Evolutionary conservation across 2,888 invertebrate genomes (phyloP), one percentile per base, ranked within the genome.

Genomic region (Clanis bilineata): DNA sequence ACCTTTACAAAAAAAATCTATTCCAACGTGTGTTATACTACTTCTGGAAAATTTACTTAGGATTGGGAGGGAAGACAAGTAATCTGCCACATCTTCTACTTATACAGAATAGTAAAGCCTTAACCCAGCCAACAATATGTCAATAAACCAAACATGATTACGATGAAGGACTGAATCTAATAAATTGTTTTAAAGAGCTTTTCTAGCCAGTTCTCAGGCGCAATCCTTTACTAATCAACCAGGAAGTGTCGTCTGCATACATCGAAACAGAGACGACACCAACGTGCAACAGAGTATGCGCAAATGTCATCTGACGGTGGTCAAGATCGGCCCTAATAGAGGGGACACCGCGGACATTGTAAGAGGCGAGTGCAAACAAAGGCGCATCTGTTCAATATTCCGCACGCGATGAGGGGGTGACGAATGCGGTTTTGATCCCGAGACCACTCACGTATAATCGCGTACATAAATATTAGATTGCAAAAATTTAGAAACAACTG

Each of bases 321-420:
- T 62, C 70, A 72, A 67, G 66, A 62, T 65, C 67, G 62, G 51
- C 64, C 43, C 60, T 72, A 77, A 80, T 80, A 79, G 73, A 76
- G 64, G 71, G 69, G 74, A 70, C 69, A 66, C 68, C 39, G 65
- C 64, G 61, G 63, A 69, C 71, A 69, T 65, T 61, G 63, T 64
- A 60, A 66, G 63, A 68, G 68, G 67, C 62, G 67, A 51, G 62
- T 62, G 70, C 74, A 73, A 76, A 78, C 76, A 77, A 70, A 67
- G 59, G 58, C 63, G 63, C 71, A 72, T 73, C 75, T 76, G 66
- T 70, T 68, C 71, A 71, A 73, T 76, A 73, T 69, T 70, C 64
- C 57, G 61, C 47, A 32, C 51, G 32, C 51, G 43, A 57, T 56
- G 39, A 58, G 44, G 28, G 28, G 56, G 62, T 45, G 45, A 58